A percentile compares a stretch with the other conserved stretches of the same genome.
Conservation (phyloP, 2,888 invertebrate genomes). For the Drosophila multiciliata region DNA sequence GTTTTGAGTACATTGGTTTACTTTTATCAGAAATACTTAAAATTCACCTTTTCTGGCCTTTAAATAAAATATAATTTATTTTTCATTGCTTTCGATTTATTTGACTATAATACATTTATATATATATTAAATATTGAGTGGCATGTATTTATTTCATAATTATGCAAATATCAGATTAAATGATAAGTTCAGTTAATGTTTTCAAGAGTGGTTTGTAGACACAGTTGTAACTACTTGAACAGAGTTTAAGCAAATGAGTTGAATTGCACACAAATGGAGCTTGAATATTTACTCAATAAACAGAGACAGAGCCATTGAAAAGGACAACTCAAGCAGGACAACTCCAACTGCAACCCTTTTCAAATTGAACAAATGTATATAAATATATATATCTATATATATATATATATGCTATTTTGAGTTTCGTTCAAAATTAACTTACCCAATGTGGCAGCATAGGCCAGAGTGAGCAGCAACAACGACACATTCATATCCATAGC, state of each 20-base stretch:
- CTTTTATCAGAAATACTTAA: neutral
- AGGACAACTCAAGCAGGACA: conserved; percentile 16
- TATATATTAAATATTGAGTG: neutral
- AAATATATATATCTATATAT: neutral
- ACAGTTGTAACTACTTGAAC: neutral
- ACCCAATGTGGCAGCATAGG: conserved; percentile 38
- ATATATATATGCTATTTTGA: neutral
- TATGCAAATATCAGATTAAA: neutral
- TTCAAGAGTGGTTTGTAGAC: neutral
- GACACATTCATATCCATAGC: conserved; percentile 43
- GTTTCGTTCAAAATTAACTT: conserved; percentile 47
- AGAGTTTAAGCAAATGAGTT: neutral
- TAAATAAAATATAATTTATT: neutral
- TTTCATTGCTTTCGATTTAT: too few species aligned
- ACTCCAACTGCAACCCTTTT: neutral
- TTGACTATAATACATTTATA: neutral
- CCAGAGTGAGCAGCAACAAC: conserved; percentile 38
- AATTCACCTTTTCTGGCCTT: neutral
- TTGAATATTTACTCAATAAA: conserved; percentile 7
- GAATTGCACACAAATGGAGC: conserved; percentile 15
- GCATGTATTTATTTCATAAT: neutral
- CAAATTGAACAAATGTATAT: conserved; percentile 1
- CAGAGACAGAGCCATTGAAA: neutral
- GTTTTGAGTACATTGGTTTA: neutral
- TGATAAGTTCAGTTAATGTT: neutral